Percentiles rank a stretch among this genome's conserved stretches.
Conservation (phyloP, 2,113 vertebrate genomes). For the Heterotis niloticus region DNA sequence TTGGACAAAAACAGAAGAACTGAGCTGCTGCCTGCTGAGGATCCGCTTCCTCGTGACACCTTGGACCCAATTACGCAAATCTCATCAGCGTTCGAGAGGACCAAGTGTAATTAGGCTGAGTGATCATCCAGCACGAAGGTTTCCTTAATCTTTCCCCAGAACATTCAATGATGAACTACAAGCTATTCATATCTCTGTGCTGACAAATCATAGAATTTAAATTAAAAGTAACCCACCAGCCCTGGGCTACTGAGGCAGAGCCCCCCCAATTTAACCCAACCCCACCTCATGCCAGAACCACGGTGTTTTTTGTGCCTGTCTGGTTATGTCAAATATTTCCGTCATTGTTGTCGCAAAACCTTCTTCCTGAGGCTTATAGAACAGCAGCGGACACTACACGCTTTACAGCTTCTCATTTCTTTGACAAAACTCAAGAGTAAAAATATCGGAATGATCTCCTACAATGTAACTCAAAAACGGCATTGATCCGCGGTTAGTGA, state of each 20-base stretch:
- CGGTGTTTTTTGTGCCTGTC: too few species aligned
- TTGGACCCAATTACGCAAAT: slow-evolving; percentile 33
- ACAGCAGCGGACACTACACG: too few species aligned
- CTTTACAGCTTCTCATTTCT: too few species aligned
- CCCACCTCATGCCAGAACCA: neutral
- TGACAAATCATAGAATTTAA: slow-evolving; percentile 32
- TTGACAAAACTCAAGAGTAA: too few species aligned
- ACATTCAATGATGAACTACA: slow-evolving; percentile 28
- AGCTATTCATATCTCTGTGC: slow-evolving; percentile 21
- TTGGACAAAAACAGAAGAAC: neutral
- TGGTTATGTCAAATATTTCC: neutral
- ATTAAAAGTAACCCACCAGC: slow-evolving; percentile 18
- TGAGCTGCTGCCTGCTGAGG: neutral
- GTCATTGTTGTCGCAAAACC: neutral
- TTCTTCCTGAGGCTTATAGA: neutral
- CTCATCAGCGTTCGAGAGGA: slow-evolving; percentile 24
- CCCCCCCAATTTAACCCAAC: slow-evolving; percentile 10
- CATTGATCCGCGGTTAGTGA: too few species aligned
- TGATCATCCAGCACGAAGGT: slow-evolving; percentile 32
- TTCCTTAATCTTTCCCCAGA: slow-evolving; percentile 31
- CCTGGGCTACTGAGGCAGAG: slow-evolving; percentile 17
- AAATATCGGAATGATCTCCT: too few species aligned
- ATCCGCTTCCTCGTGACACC: slow-evolving; percentile 20
- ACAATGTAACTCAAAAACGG: too few species aligned
- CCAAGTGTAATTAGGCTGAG: slow-evolving; percentile 29